Base-by-base conservation (phyloP, 1,140 invertebrate genomes). In the Bombus pascuorum region DNA sequence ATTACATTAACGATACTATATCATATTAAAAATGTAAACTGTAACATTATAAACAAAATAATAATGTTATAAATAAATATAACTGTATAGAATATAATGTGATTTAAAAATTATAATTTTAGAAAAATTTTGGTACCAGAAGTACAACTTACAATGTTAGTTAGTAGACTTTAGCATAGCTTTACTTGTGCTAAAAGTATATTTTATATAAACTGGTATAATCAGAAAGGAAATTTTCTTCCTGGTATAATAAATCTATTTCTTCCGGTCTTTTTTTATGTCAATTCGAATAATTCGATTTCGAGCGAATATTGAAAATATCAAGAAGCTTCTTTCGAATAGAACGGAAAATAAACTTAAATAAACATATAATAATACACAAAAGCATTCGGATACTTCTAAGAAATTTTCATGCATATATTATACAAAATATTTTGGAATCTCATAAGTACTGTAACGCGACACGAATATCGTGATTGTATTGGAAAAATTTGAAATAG, bases 321-420 rank as follows among this genome's bases (percentile, higher is more conserved):
- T 47, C 5, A 47, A 47, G 47, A 18, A 47, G 5, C 1, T 59
- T 32, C 9, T 66, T 83, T 83, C 44, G 34, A 70, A 47, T 77
- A 44, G 25, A 77, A 37, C 28, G 42, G n/a, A 28, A 78, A 83
- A 79, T 78, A 84, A n/a, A 37, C 44, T 79, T 77, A n/a, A 47
- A 79, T n/a, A 18, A 53, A 44, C n/a, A 42, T n/a, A 53, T 6
- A 22, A 53, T 53, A 53, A 22, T 18, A 8, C 47, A 53, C 18
- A 53, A 53, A 53, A 22, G 18, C 6, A 53, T 53, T 53, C 47
- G 47, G 47, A 22, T 22, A 53, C 18, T 53, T 22, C 18, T 53
- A 53, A 53, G 47, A 53, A 53, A 53, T 53, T 53, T 53, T 53
- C 47, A 22, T 53, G 47, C 18, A 22, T 22, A 53, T 53, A 22